Evolutionary conservation across 2,797 vertebrate species (phyloP).

Genomic region (Anniella stebbinsi): DNA sequence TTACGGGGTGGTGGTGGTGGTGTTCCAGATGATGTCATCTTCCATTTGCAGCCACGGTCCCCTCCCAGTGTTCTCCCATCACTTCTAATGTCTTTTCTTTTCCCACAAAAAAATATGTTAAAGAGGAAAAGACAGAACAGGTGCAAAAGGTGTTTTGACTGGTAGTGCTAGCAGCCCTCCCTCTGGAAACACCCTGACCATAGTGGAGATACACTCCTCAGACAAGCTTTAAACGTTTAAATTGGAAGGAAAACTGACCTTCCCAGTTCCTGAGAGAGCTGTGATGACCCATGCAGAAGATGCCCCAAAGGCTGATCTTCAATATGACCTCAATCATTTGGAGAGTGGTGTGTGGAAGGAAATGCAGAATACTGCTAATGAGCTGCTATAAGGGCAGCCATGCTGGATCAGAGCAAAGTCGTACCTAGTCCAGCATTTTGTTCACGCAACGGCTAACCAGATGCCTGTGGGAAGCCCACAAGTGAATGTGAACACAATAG

Average conservation of each 20-base stretch:
- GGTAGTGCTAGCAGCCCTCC: too few relatives aligned
- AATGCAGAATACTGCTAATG: background rate
- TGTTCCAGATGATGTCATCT: background rate
- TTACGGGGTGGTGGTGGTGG: too few relatives aligned
- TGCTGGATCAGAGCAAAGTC: background rate
- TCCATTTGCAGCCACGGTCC: too few relatives aligned
- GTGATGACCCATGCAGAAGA: background rate
- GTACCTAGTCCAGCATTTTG: too few relatives aligned
- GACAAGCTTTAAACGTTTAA: background rate
- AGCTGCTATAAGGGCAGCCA: background rate
- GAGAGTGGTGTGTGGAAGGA: background rate
- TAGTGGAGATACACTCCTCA: background rate
- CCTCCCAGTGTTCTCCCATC: too few relatives aligned
- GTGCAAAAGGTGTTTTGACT: too few relatives aligned
- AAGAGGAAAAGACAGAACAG: too few relatives aligned
- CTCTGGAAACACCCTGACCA: background rate
- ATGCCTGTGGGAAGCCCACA: too few relatives aligned
- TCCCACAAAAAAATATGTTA: too few relatives aligned
- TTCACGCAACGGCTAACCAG: too few relatives aligned
- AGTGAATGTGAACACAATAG: too few relatives aligned
- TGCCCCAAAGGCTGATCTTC: background rate
- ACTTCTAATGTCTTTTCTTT: too few relatives aligned
- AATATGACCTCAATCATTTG: background rate
- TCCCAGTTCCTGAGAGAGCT: background rate
- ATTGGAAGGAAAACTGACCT: background rate